Evolutionary conservation across 1,140 invertebrate species (phyloP).

Genomic region (Coenobita brevimanus): DNA sequence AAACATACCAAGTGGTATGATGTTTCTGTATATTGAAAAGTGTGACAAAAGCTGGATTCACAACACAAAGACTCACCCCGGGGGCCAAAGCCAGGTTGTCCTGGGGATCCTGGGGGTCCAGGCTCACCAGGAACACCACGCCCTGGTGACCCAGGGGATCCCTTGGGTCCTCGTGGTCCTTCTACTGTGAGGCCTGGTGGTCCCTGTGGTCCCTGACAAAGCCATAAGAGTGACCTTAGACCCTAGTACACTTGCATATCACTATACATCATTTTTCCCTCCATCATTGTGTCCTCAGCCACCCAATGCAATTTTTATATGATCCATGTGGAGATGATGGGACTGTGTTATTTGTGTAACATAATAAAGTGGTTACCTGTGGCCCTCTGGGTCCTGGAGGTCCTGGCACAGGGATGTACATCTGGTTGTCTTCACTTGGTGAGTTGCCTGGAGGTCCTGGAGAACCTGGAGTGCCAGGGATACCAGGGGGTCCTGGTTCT

Average conservation of each 20-base stretch:
- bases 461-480: not conserved
- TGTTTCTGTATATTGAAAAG: too few species aligned
- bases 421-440: not conserved
- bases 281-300: too few species aligned
- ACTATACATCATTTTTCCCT: too few species aligned
- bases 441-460: not conserved
- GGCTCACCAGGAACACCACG: conserved; percentile 21
- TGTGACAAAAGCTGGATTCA: too few species aligned
- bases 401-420: conserved; percentile 50
- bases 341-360: too few species aligned
- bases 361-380: not conserved
- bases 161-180: conserved; percentile 24
- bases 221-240: too few species aligned
- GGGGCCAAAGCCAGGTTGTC: conserved; percentile 15
- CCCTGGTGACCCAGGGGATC: conserved; percentile 11
- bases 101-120: conserved; percentile 28
- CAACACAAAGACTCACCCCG: not conserved
- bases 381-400: conserved; percentile 38
- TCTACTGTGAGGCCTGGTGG: not conserved
- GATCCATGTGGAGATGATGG: too few species aligned
- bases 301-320: too few species aligned
- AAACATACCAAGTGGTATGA: too few species aligned
- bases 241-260: too few species aligned
- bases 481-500: not conserved
- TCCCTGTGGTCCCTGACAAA: conserved; percentile 10